These are phyloP conservation scores for Diachasma alloeum DNA, from an alignment of 1,140 invertebrate species.

Conservation along the genomic window DNA sequence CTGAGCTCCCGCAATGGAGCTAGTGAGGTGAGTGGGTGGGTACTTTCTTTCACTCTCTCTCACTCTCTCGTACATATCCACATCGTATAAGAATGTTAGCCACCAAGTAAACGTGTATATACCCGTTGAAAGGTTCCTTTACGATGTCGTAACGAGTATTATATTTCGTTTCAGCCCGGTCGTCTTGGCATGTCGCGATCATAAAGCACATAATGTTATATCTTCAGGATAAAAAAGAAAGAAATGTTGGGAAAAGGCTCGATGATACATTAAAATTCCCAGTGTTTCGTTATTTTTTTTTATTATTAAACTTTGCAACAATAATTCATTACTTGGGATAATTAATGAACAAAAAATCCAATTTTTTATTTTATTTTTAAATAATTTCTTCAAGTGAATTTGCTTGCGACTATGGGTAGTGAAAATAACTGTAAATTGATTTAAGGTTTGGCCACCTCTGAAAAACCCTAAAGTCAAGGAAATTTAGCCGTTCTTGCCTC, in stretches of 20 bases:
- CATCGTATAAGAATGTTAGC: slow-evolving; percentile 18
- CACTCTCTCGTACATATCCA: neutral
- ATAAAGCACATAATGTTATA: slow-evolving; percentile 44
- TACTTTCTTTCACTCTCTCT: slow-evolving; percentile 14
- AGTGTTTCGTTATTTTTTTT: too few species aligned
- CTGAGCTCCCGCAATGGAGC: neutral
- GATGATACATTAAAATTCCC: neutral
- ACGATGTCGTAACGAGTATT: slow-evolving; percentile 50
- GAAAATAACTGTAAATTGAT: slow-evolving; percentile 3
- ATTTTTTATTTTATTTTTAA: too few species aligned
- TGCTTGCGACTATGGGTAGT: neutral
- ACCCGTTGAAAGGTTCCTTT: slow-evolving; percentile 51
- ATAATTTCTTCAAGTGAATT: neutral
- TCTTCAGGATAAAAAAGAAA: slow-evolving; percentile 12
- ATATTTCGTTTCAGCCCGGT: slow-evolving; percentile 29
- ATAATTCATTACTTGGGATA: too few species aligned
- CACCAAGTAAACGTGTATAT: slow-evolving; percentile 25
- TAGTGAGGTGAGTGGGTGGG: neutral
- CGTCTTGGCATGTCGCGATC: slow-evolving; percentile 40
- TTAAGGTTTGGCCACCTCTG: neutral
- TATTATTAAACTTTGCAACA: too few species aligned
- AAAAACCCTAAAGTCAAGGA: neutral
- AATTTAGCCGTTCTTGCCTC: neutral
- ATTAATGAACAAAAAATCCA: neutral
- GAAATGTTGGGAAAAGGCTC: neutral